Base-by-base conservation (phyloP, 2,113 vertebrate species). In the Petrocephalus zakoni region DNA sequence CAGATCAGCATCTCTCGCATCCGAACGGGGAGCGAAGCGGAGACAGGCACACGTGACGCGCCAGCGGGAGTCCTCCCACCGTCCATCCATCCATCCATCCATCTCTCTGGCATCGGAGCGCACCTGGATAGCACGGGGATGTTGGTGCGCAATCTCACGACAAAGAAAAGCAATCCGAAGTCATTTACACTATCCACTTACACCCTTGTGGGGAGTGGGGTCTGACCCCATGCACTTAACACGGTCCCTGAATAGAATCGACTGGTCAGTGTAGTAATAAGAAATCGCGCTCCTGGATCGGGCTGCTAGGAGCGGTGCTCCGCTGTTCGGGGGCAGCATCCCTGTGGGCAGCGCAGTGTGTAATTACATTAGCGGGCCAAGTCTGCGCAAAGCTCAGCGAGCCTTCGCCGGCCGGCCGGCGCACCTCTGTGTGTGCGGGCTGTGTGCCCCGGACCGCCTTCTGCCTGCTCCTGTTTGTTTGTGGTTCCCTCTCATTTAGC, bases 11-110 rank as follows among this genome's bases (percentile, higher is more conserved):
- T 51, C 51, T 87, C 84, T 82, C 37, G 86, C 56, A 83, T 86
- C 75, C 64, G 58, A 68, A 72, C 68, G 49, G 17, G n/a, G 88
- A 68, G 89, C 88, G 89, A 64, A 84, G 89, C 89, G 53, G 89
- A 87, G 85, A 89, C 89, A 92, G 90, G 91, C 49, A 75, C 90
- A 89, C 88, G 61, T 90, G 72, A 86, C 89, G 47, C 90, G 89
- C 89, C 88, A 89, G 78, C 89, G 88, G 58, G 85, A 78, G 82
- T 90, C 89, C 84, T 68, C 84, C 64, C 58, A 2, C 47, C 42
- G n/a, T n/a, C 52, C 81, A 56, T 82, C 19, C 21, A 22, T 29
- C 21, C 61, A 68, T 55, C 51, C 84, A 61, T 81, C 21, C 19
- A n/a, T 51, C 19, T 34, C 84, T 55, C 84, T 85, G 51, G 6